Evolutionary conservation across 1,140 invertebrate species (phyloP).

Genomic region (Charaxes varanes): DNA sequence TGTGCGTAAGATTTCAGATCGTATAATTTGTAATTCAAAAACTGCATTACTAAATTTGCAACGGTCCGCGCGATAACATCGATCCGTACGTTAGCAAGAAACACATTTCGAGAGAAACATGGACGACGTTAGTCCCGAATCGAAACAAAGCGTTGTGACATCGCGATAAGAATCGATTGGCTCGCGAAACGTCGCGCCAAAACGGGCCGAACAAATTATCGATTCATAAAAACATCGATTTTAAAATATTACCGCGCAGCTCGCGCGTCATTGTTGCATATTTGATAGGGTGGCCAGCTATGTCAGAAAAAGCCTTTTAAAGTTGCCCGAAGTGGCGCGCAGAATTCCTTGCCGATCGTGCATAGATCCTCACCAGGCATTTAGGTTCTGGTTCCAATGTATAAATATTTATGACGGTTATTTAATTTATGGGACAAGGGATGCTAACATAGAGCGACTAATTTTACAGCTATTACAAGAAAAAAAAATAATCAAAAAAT

Average conservation of each 20-base stretch:
- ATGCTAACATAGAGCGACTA: no score
- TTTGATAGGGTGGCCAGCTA: constrained; percentile 51
- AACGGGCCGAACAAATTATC: constrained; percentile 70
- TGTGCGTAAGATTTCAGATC: constrained; percentile 26
- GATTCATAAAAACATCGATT: constrained; percentile 73
- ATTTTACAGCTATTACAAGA: no score
- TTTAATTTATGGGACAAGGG: no score
- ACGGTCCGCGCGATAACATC: constrained; percentile 49
- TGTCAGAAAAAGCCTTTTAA: constrained; percentile 19
- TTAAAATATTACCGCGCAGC: constrained; percentile 65
- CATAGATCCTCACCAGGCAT: constrained; percentile 18
- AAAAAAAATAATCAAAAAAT: no score
- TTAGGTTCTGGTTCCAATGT: constrained; percentile 4
- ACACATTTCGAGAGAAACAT: constrained; percentile 69
- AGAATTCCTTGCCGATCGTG: constrained; percentile 14
- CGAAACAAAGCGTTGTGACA: constrained; percentile 71
- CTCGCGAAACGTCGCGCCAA: constrained; percentile 67
- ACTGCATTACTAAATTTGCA: constrained; percentile 43
- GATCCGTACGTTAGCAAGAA: constrained; percentile 66
- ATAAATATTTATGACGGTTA: constrained; percentile 9
- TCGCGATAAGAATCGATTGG: constrained; percentile 64
- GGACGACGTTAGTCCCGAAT: constrained; percentile 57
- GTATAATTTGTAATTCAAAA: constrained; percentile 18
- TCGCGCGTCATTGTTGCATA: constrained; percentile 56
- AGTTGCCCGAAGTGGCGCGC: constrained; percentile 5